These are phyloP conservation scores for Gambusia holbrooki DNA, from an alignment of 2,113 vertebrate genomes.

Conservation along the genomic window DNA sequence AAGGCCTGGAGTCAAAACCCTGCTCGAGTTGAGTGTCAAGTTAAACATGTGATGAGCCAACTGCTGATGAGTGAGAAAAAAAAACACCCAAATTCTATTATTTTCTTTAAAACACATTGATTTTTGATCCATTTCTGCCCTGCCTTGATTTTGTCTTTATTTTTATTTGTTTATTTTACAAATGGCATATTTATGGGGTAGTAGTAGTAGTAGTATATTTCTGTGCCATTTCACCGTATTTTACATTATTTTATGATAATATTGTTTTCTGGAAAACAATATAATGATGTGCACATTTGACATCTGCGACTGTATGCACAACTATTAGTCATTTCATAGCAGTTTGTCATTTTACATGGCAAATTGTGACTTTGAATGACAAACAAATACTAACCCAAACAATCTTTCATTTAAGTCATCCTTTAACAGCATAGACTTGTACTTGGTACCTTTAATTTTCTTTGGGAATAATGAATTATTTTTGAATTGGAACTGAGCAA, in stretches of 20 bases:
- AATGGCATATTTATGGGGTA: background rate
- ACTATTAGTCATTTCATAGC: background rate
- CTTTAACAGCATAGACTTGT: background rate
- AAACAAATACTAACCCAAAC: background rate
- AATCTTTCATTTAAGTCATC: background rate
- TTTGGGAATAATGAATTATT: background rate
- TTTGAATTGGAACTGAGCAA: background rate
- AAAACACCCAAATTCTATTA: background rate
- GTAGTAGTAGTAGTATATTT: background rate
- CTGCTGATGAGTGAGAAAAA: background rate
- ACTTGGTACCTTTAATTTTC: too few relatives aligned
- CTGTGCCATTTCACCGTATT: background rate
- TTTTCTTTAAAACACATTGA: background rate
- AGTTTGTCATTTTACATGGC: background rate
- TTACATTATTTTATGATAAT: background rate
- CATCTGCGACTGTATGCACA: background rate
- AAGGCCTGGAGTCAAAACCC: background rate
- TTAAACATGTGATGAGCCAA: background rate
- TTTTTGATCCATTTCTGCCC: background rate
- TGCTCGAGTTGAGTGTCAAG: background rate
- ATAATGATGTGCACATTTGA: background rate
- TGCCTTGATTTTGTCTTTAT: background rate
- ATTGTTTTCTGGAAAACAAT: too few relatives aligned
- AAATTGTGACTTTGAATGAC: background rate
- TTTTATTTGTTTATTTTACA: background rate